Base-by-base conservation (phyloP, 1,140 invertebrate genomes). In the Hycleus phaleratus region DNA sequence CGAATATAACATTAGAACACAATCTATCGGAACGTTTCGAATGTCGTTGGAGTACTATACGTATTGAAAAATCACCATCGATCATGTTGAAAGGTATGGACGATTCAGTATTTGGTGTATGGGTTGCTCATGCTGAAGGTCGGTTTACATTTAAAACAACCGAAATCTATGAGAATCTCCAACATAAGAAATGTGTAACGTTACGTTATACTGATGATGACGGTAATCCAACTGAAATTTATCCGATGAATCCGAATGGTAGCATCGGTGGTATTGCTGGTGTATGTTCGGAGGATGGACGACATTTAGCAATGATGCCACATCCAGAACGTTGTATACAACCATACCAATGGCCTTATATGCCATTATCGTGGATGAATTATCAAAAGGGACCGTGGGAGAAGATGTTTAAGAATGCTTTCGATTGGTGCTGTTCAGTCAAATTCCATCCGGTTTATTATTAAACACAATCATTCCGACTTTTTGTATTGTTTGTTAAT, bases 71-170 rank as follows among this genome's bases (percentile, higher is more conserved):
- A 62, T 84, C 83, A 18, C 82, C 85, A 2, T 75, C 90, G 0
- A 87, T 98, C 7, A 94, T 97, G 92, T 77, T 97, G 48, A 74
- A 79, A 62, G 90, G 83, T 4, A 96, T 98, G 94, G 82, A 87
- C 55, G 85, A 82, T 5, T 86, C 87, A 3, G 76, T 87, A 0
- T 77, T 97, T 25, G 95, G 95, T 9, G 87, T 97, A 59, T 98
- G 95, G 95, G 82, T 94, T 25, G 93, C 95, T n/a, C 96, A 98
- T 70, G 95, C 92, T 3, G 95, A 98, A 81, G 96, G 95, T 67
- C 79, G 81, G 59, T 85, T 87, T 63, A 78, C 79, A 2, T 85
- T 86, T 61, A 74, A 77, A 7, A 74, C 79, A 10, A 57, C 77
- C 1, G 45, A 70, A 2, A 62, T 90, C 4, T 73, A 86, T 9